Conservation (phyloP, 2,113 vertebrate genomes). For the Burhinus bistriatus region DNA sequence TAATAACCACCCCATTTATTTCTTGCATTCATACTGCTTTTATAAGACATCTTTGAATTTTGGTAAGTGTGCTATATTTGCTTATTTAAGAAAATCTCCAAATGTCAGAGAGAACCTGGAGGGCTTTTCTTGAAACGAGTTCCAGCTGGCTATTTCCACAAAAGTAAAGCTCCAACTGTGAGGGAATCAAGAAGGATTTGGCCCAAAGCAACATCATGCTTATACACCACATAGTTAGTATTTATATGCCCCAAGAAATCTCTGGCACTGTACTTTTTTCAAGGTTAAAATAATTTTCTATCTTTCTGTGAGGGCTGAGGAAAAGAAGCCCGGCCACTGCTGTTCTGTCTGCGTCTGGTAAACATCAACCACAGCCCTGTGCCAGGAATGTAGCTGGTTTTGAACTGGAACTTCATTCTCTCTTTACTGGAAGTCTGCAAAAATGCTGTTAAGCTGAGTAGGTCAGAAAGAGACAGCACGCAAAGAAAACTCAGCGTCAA, state of each 20-base stretch:
- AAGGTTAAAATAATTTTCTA: not conserved
- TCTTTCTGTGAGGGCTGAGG: not conserved
- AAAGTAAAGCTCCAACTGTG: not conserved
- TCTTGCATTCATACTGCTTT: not conserved
- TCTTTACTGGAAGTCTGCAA: not conserved
- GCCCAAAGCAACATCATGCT: not conserved
- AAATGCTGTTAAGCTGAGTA: not conserved
- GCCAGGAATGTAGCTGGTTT: not conserved
- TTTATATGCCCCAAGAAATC: not conserved
- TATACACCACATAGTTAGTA: not conserved
- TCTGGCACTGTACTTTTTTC: not conserved
- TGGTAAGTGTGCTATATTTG: not conserved
- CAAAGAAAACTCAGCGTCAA: not conserved
- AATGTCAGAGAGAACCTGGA: not conserved
- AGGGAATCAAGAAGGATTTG: not conserved
- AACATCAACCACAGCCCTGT: not conserved
- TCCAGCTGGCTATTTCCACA: not conserved
- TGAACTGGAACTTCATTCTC: not conserved
- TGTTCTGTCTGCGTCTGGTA: not conserved
- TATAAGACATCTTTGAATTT: not conserved
- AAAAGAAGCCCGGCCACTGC: not conserved
- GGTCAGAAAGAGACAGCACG: not conserved
- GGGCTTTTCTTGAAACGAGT: not conserved
- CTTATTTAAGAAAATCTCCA: not conserved
- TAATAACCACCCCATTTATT: not conserved